Evolutionary conservation across 2,888 invertebrate genomes (phyloP).

Genomic region (Tethea ocularis): DNA sequence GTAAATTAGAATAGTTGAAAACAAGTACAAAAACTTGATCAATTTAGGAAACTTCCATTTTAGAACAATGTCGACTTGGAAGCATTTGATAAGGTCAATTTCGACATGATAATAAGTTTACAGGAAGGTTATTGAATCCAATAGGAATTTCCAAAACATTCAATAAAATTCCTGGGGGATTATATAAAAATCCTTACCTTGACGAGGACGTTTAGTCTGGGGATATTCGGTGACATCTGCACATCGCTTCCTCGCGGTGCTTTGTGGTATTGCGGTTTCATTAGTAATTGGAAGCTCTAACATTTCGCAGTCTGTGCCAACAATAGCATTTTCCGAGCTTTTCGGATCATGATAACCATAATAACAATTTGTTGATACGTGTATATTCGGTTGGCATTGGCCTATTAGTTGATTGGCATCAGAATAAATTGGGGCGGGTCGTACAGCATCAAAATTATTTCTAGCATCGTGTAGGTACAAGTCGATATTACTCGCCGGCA

Average conservation of each 20-base stretch:
- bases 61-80: slow-evolving; percentile 9
- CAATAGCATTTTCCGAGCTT: slow-evolving; percentile 42
- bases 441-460: slow-evolving; percentile 76
- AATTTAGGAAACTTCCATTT: slow-evolving; percentile 51
- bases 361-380: slow-evolving; percentile 80
- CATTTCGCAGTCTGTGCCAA: slow-evolving; percentile 73
- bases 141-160: slow-evolving; percentile 26
- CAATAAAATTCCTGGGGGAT: slow-evolving; percentile 52
- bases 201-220: slow-evolving; percentile 69
- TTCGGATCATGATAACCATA: slow-evolving; percentile 77
- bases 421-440: slow-evolving; percentile 70
- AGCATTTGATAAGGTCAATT: slow-evolving; percentile 12
- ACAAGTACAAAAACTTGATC: slow-evolving; percentile 11
- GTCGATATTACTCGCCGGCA: slow-evolving; percentile 74
- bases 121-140: slow-evolving; percentile 53
- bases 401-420: slow-evolving; percentile 66
- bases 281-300: slow-evolving; percentile 49
- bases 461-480: slow-evolving; percentile 72
- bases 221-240: slow-evolving; percentile 65
- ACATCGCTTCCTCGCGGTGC: slow-evolving; percentile 67
- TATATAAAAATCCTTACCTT: slow-evolving; percentile 64
- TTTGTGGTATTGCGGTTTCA: slow-evolving; percentile 37
- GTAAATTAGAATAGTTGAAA: too few species aligned
- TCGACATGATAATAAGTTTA: slow-evolving; percentile 19
- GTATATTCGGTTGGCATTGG: slow-evolving; percentile 69